Conservation (phyloP, 2,113 vertebrate species). For the Suncus etruscus region DNA sequence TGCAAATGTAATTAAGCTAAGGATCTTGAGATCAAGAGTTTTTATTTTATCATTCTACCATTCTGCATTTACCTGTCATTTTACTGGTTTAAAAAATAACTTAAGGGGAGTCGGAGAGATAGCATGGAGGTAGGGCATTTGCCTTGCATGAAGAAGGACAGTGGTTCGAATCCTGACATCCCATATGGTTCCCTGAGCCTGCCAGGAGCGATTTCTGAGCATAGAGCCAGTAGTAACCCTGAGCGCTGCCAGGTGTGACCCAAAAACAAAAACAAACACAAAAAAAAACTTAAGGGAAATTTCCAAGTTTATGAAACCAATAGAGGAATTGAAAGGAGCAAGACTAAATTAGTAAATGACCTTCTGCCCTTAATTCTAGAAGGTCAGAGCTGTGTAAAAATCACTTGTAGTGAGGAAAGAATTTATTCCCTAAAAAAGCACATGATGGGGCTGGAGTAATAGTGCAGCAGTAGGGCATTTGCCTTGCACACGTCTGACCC, state of each 20-base stretch:
- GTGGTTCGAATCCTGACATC: too few relatives aligned
- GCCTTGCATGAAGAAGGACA: too few relatives aligned
- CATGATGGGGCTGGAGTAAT: too few relatives aligned
- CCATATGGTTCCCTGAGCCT: too few relatives aligned
- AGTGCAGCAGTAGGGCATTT: too few relatives aligned
- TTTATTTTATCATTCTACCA: too few relatives aligned
- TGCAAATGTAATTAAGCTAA: neutral
- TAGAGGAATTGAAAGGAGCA: neutral
- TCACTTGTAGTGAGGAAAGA: neutral
- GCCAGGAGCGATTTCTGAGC: too few relatives aligned
- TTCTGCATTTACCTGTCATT: neutral
- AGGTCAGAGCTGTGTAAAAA: neutral
- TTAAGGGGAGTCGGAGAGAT: neutral
- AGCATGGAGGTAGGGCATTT: too few relatives aligned
- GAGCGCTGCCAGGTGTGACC: too few relatives aligned
- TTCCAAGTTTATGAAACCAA: neutral
- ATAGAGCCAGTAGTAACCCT: too few relatives aligned
- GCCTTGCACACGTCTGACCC: too few relatives aligned
- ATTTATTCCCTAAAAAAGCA: neutral
- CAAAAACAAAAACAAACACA: neutral
- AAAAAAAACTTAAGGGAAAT: neutral
- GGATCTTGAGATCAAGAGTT: too few relatives aligned
- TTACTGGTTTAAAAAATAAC: neutral
- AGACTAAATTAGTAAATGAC: neutral
- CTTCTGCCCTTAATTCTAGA: conserved; percentile 16